Conservation (phyloP, 2,888 invertebrate species). For the Watsonalla cultraria region DNA sequence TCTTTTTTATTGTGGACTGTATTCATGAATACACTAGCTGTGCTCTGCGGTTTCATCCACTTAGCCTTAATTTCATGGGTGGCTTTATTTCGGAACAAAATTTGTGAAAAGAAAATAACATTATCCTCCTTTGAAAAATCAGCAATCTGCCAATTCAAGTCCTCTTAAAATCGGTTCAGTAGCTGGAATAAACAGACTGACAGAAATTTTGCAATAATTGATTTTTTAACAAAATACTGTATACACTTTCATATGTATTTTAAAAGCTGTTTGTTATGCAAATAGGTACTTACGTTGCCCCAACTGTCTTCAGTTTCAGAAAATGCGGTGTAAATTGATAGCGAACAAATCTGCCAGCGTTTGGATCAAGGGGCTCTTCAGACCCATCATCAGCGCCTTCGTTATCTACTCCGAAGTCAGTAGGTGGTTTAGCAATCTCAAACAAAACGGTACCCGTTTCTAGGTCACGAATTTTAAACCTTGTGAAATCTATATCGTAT, state of each 20-base stretch:
- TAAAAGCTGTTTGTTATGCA: not conserved
- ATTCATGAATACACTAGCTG: no score
- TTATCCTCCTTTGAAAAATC: no score
- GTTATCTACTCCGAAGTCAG: conserved; percentile 66
- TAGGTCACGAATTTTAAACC: conserved; percentile 96
- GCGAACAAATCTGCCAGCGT: conserved; percentile 97
- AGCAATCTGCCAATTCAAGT: no score
- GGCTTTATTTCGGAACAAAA: no score
- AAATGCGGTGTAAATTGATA: conserved; percentile 99
- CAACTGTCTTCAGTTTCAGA: conserved; percentile 96
- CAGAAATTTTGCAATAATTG: no score
- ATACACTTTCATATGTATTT: not conserved
- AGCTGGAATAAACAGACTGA: no score
- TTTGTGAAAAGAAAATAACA: no score
- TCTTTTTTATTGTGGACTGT: no score
- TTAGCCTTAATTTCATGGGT: no score
- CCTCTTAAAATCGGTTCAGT: no score
- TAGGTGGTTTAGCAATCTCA: conserved; percentile 95
- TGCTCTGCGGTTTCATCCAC: no score
- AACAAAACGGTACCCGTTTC: conserved; percentile 87
- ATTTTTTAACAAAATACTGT: no score
- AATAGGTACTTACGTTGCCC: conserved; percentile 94
- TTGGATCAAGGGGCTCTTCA: conserved; percentile 85
- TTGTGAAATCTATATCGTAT: conserved; percentile 98
- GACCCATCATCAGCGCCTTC: conserved; percentile 67